Evolutionary conservation across 2,888 invertebrate genomes (phyloP).

Genomic region (Chrysodeixis includens): DNA sequence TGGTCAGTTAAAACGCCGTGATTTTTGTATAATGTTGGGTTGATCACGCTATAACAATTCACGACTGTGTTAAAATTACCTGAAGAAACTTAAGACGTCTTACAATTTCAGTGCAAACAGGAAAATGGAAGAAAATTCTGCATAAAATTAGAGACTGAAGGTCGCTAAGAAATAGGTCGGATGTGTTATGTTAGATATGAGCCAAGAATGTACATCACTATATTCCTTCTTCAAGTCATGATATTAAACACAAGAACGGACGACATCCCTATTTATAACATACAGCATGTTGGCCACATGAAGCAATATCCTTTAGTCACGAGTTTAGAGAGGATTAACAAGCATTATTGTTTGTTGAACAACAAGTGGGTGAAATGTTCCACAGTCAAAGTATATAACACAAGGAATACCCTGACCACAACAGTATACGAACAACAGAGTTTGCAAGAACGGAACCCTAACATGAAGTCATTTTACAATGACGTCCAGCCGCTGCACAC

Average conservation of each 20-base stretch:
- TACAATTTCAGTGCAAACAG: slow-evolving; percentile 33
- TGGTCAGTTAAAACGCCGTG: slow-evolving; percentile 13
- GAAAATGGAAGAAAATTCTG: slow-evolving; percentile 23
- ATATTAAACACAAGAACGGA: slow-evolving; percentile 20
- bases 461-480: slow-evolving; percentile 14
- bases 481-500: slow-evolving; percentile 15
- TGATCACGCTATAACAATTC: slow-evolving; percentile 6
- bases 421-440: slow-evolving; percentile 23
- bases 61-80: background rate
- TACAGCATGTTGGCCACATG: slow-evolving; percentile 13
- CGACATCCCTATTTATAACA: slow-evolving; percentile 35
- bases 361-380: slow-evolving; percentile 41
- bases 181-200: slow-evolving; percentile 43
- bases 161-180: slow-evolving; percentile 15
- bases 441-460: slow-evolving; percentile 12
- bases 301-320: slow-evolving; percentile 24
- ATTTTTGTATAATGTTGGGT: slow-evolving; percentile 28
- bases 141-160: slow-evolving; percentile 8
- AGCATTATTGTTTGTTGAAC: slow-evolving; percentile 34
- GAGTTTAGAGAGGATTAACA: slow-evolving; percentile 23
- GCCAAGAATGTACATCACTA: slow-evolving; percentile 37
- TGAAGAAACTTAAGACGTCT: slow-evolving; percentile 1
- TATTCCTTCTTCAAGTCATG: slow-evolving; percentile 29
- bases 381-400: slow-evolving; percentile 19
- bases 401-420: slow-evolving; percentile 23